Conservation (phyloP, 1,140 invertebrate genomes). For the Solenopsis fugax region DNA sequence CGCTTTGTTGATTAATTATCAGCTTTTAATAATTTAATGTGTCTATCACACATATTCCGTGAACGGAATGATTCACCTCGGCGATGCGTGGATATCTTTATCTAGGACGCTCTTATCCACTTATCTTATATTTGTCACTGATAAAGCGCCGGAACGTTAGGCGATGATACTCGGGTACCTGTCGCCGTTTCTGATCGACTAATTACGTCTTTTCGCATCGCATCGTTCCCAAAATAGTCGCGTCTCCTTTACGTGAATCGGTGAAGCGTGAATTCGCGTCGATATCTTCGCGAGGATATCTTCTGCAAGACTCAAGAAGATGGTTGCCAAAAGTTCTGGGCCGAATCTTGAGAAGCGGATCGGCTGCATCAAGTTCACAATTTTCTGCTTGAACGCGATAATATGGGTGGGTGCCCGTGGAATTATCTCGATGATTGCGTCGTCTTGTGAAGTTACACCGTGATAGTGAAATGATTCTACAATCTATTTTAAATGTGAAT, state of each 20-base stretch:
- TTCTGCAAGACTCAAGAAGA: conserved; percentile 44
- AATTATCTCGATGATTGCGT: conserved; percentile 25
- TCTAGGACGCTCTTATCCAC: conserved; percentile 83
- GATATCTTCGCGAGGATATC: not conserved
- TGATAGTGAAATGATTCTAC: conserved; percentile 36
- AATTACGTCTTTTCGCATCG: conserved; percentile 31
- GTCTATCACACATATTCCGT: not conserved
- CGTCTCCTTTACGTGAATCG: not conserved
- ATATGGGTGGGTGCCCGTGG: conserved; percentile 88
- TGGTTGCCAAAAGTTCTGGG: conserved; percentile 80
- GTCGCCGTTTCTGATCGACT: conserved; percentile 58
- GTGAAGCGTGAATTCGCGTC: conserved; percentile 32
- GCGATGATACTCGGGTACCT: conserved; percentile 67
- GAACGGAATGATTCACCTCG: conserved; percentile 56
- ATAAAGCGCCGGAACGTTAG: conserved; percentile 76
- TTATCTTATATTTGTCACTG: conserved; percentile 84
- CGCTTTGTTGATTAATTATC: conserved; percentile 1
- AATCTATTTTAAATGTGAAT: conserved; percentile 16
- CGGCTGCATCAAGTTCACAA: conserved; percentile 90
- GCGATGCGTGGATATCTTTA: conserved; percentile 61
- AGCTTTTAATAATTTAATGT: conserved; percentile 20
- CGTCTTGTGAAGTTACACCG: conserved; percentile 26
- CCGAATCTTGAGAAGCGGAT: conserved; percentile 89
- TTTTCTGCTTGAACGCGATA: conserved; percentile 91
- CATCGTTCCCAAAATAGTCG: not conserved